phyloP scores from a whole-genome alignment of 2,113 vertebrate species.

The Ceyx cyanopectus region DNA sequence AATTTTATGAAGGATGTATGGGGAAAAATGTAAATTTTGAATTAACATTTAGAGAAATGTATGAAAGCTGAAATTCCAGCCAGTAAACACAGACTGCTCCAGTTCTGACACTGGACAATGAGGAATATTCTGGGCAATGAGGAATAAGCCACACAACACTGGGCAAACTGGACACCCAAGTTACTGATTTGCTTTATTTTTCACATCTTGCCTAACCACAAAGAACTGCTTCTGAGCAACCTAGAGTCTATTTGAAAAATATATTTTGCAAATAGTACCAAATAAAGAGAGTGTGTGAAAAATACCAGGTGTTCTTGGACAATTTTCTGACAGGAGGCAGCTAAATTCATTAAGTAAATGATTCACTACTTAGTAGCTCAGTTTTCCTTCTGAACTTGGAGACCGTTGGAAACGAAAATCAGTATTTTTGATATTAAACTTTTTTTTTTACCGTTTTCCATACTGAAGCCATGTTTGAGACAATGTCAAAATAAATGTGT shows the following conservation, averaged over 20 bases:
- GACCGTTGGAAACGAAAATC: not conserved
- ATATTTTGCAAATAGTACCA: conserved; percentile 25
- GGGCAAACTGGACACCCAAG: not conserved
- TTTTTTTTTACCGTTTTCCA: not conserved
- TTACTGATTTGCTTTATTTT: not conserved
- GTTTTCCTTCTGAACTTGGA: conserved; percentile 4
- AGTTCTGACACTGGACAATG: not conserved
- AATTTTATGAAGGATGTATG: not conserved
- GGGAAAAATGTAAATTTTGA: not conserved
- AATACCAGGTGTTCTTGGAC: conserved; percentile 4
- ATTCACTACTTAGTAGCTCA: not conserved
- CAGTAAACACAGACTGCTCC: not conserved
- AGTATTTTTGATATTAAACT: not conserved
- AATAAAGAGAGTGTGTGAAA: not conserved
- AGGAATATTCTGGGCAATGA: not conserved
- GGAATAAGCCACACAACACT: not conserved
- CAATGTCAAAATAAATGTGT: not conserved
- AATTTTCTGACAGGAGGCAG: not conserved
- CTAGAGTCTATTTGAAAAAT: conserved; percentile 1
- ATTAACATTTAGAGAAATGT: not conserved
- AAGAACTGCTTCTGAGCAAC: not conserved
- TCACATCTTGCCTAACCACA: not conserved
- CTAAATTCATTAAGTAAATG: not conserved
- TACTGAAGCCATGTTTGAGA: not conserved
- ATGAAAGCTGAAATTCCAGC: not conserved